A percentile compares a stretch with the other conserved stretches of the same genome.
phyloP scores from a whole-genome alignment of 2,113 vertebrate species.

The Mesembrinibis cayennensis region DNA sequence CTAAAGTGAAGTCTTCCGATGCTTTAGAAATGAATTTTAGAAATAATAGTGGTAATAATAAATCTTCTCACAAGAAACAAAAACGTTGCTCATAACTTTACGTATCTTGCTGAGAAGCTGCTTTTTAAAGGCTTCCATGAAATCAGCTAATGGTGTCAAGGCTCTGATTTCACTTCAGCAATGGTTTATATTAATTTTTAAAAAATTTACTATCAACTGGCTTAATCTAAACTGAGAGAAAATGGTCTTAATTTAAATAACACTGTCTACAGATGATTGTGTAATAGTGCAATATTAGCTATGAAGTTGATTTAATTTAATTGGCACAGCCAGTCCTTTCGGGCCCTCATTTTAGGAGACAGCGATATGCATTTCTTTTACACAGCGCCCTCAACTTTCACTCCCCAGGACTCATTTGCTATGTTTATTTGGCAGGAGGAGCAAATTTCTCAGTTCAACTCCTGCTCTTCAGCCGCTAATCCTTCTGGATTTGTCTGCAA shows the following conservation, averaged over 20 bases:
- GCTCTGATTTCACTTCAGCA: not conserved
- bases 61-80: not conserved
- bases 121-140: not conserved
- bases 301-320: not conserved
- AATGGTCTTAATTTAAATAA: conserved; percentile 1
- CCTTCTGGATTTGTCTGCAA: not conserved
- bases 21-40: not conserved
- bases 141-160: not conserved
- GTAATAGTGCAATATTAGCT: not conserved
- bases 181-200: not conserved
- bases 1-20: not conserved
- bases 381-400: not conserved
- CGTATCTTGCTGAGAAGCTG: not conserved
- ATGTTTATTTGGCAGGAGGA: conserved; percentile 3
- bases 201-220: not conserved
- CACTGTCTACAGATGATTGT: not conserved
- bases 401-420: not conserved
- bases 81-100: not conserved
- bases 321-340: not conserved
- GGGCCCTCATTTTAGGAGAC: not conserved
- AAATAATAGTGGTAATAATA: not conserved
- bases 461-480: not conserved
- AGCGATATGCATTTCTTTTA: not conserved
- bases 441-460: not conserved
- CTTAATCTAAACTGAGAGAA: not conserved